phyloP scores from a whole-genome alignment of 2,113 vertebrate species.

The Indri indri region DNA sequence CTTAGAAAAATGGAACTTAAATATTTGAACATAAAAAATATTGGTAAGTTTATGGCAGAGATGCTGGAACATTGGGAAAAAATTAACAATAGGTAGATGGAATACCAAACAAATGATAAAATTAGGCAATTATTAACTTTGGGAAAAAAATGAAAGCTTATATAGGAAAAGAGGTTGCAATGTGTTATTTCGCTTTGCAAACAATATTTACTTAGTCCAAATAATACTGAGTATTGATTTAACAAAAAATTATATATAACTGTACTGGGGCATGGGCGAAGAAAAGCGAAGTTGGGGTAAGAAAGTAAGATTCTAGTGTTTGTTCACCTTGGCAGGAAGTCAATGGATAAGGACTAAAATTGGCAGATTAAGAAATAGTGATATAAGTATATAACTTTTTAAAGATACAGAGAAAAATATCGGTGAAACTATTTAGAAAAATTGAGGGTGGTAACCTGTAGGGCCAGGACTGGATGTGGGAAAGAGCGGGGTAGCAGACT shows the following conservation, averaged over 20 bases:
- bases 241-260: not conserved
- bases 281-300: not conserved
- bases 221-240: not conserved
- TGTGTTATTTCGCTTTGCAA: not conserved
- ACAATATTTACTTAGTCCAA: not conserved
- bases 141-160: not conserved
- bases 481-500: not conserved
- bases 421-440: not conserved
- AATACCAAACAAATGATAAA: slow-evolving; percentile 15
- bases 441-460: not conserved
- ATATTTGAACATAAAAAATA: not conserved
- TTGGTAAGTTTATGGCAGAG: not conserved
- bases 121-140: not conserved
- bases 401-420: not conserved
- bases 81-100: not conserved
- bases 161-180: not conserved
- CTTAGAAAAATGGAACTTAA: not conserved
- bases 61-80: not conserved
- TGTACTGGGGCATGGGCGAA: not conserved
- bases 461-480: not conserved
- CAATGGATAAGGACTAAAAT: not conserved
- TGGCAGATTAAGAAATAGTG: not conserved
- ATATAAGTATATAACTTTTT: not conserved
- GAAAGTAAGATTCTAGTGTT: not conserved
- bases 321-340: not conserved